phyloP scores from a whole-genome alignment of 2,797 vertebrate species.

The Etheostoma nigrum region DNA sequence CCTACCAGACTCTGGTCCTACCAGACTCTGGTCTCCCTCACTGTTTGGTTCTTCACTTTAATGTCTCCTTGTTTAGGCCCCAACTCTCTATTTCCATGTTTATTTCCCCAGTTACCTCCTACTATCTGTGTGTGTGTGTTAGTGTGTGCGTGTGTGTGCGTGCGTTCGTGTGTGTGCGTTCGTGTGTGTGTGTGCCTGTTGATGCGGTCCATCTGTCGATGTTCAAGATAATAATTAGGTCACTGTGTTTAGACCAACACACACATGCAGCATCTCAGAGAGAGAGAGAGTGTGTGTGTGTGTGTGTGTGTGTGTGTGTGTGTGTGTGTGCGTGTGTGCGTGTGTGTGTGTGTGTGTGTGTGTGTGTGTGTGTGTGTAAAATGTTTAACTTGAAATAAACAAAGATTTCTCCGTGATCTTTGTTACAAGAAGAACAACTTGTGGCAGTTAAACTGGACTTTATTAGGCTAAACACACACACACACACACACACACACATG shows the following conservation, averaged over 20 bases:
- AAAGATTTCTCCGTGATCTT: too few relatives aligned
- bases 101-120: background rate
- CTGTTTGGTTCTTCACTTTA: slow-evolving; percentile 29
- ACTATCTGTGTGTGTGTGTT: too few relatives aligned
- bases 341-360: too few relatives aligned
- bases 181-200: background rate
- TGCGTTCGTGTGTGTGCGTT: slow-evolving; percentile 9
- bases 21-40: background rate
- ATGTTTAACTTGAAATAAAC: background rate
- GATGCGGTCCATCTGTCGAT: slow-evolving; percentile 60
- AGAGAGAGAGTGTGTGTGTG: background rate
- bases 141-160: slow-evolving; percentile 7
- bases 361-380: too few relatives aligned
- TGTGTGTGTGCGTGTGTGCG: background rate
- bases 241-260: slow-evolving; percentile 43
- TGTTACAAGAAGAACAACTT: too few relatives aligned
- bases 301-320: too few relatives aligned
- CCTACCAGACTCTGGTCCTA: too few relatives aligned
- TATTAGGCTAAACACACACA: too few relatives aligned
- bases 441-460: too few relatives aligned
- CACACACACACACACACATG: too few relatives aligned
- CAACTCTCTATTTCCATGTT: background rate
- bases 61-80: slow-evolving; percentile 35
- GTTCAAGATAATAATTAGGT: slow-evolving; percentile 50
- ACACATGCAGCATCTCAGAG: slow-evolving; percentile 26